Evolutionary conservation across 2,113 vertebrate species (phyloP), one percentile per base, ranked within the genome.

Genomic region (Hippocampus zosterae): DNA sequence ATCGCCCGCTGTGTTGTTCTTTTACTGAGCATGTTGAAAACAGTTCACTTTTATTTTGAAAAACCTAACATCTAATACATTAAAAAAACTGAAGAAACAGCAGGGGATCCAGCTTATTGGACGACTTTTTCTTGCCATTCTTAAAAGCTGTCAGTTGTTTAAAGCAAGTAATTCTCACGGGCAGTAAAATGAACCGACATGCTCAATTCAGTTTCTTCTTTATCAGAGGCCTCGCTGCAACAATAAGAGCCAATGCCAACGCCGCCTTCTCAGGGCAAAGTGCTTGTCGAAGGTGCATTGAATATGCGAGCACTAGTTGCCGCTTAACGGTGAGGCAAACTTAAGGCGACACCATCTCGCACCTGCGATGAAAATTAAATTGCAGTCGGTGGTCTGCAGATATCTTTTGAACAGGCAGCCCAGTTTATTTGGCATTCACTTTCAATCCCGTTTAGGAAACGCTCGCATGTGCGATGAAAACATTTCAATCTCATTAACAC

Each of bases 11-110:
- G 76, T 65, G 29, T 41, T 76, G 72, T 61, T 81, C 73, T 75
- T 88, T 88, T 86, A 84, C 81, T 87, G 61, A 84, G 78, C 82
- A 76, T 83, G 40, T 69, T 70, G 73, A 77, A 74, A 71, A 82
- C 72, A 72, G 53, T 68, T 84, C 67, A 66, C 7, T 73, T 79
- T 80, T 76, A 81, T 61, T 84, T 80, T 78, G 75, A 85, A 86
- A 81, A 77, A 65, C n/a, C 18, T 18, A 46, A 12, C 12, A 63
- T 41, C 5, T 23, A 12, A 65, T 63, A 63, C 23, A 25, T 56
- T 0, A 33, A 33, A 33, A 33, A 42, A 44, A 12, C 11, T 12
- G 41, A 37, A 61, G 19, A 61, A 44, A 42, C 62, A 65, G n/a
- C 21, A 27, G 41, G 27, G 63, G 8, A 46, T 27, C 12, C 2